Evolutionary conservation across 2,888 invertebrate genomes (phyloP).

Genomic region (Tenthredo livida): DNA sequence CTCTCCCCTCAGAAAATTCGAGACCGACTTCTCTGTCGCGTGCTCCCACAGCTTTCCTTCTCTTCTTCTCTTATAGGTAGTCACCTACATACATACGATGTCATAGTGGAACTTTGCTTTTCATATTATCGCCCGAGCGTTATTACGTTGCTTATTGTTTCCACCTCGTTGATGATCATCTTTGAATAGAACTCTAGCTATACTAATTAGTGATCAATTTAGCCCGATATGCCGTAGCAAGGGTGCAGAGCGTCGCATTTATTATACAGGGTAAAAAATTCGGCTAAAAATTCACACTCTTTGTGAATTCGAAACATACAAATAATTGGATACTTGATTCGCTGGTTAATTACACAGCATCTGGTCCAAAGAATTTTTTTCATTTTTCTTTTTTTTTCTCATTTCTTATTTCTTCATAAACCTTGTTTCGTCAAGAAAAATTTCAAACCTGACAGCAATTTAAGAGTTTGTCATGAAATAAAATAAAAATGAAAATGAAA

Average conservation of each 20-base stretch:
- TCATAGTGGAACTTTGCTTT: neutral
- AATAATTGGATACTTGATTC: constrained; percentile 19
- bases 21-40: constrained; percentile 7
- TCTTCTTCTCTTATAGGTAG: neutral
- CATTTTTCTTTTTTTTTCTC: neutral
- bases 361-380: neutral
- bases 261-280: neutral
- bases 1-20: constrained; percentile 47
- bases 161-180: neutral
- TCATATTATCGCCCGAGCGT: neutral
- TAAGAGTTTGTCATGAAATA: neutral
- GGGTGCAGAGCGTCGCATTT: neutral
- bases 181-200: neutral
- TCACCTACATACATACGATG: neutral
- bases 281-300: neutral
- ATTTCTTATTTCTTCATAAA: too few relatives aligned
- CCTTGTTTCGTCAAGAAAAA: constrained; percentile 13
- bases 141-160: constrained; percentile 9
- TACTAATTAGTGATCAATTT: neutral
- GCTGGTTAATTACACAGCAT: constrained; percentile 15
- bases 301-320: neutral
- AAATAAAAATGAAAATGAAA: neutral
- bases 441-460: neutral
- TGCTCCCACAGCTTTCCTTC: neutral
- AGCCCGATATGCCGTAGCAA: neutral